Evolutionary conservation across 1,140 invertebrate species (phyloP), one percentile per base, ranked within the genome.

Genomic region (Microplitis demolitor): DNA sequence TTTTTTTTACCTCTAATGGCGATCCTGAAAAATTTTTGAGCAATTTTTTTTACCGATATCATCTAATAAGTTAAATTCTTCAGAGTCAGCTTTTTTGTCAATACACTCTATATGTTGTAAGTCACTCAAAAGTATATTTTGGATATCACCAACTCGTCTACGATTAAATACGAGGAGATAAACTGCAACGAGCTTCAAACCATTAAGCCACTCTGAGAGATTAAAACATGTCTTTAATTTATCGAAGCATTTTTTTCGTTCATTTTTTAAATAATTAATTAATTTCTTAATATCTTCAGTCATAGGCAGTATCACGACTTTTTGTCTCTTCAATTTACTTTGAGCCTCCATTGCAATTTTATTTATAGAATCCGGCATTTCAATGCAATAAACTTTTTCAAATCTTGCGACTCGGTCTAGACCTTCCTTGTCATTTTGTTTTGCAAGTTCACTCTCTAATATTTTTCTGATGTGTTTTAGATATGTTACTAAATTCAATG

Each of bases 391-490:
- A 3, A 78, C 11, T 60, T 74, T 72, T 31, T 76, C 9, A 53
- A 76, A 74, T 8, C 73, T 16, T 16, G 60, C 16, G 4, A 35
- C 34, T 37, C 72, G 51, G 34, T 73, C 51, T 62, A 74, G 39
- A 61, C 64, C 64, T 54, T 54, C 31, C 11, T 51, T 11, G 16
- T 73, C 60, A 37, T 67, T 4, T 24, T 62, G 61, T 13, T 74
- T 74, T 3, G 76, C 70, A 31, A 66, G 74, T 66, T 71, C 51
- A 11, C 35, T 66, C 50, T 33, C 62, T 3, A 64, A 54, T 8
- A 69, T 64, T 5, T 68, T n/a, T 4, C 70, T 74, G n/a, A 78
- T 61, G 35, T 69, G 35, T 71, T 78, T 78, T 1, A 78, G 5
- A 4, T 66, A 58, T 0, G 72, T 76, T 11, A 72, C 74, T 14